Evolutionary conservation across 37 sponge, comb jelly and placozoan genomes (phyloP).

Genomic region (Crambe crambe): DNA sequence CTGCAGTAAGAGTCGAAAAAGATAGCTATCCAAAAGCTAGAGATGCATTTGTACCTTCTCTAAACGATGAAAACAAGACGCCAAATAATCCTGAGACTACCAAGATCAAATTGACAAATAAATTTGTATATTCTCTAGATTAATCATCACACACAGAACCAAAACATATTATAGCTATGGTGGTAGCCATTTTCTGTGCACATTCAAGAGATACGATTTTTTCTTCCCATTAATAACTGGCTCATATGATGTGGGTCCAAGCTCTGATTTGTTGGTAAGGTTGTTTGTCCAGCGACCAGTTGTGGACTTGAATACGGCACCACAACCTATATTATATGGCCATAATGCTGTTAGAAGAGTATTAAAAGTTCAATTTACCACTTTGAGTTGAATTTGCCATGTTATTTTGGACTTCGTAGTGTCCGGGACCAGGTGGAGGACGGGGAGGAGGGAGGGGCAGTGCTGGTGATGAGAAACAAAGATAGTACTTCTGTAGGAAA

Average conservation of each 20-base stretch:
- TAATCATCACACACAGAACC: background rate
- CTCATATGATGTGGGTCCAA: conserved; percentile 52
- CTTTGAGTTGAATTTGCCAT: background rate
- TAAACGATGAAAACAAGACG: background rate
- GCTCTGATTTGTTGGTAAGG: background rate
- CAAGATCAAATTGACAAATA: conserved; percentile 13
- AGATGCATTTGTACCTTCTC: background rate
- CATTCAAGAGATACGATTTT: conserved; percentile 61
- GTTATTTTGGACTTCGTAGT: conserved; percentile 69
- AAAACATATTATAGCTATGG: conserved; percentile 3
- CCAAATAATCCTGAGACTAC: background rate
- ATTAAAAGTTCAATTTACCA: no score
- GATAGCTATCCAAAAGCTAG: background rate
- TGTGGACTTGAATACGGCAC: conserved; percentile 63
- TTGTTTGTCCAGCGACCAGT: conserved; percentile 55
- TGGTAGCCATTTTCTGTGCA: conserved; percentile 41
- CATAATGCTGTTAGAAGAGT: no score
- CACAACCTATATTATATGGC: conserved; percentile 10
- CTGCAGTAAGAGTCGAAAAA: background rate
- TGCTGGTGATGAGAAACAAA: conserved; percentile 89
- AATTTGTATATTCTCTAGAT: conserved; percentile 23
- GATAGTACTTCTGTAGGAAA: conserved; percentile 62
- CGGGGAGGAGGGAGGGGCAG: conserved; percentile 84
- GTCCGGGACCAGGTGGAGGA: conserved; percentile 89
- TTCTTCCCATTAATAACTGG: conserved; percentile 14